Percentiles rank a stretch among this genome's conserved stretches.
Evolutionary conservation across 2,113 vertebrate species (phyloP).

Genomic region (Perognathus longimembris): DNA sequence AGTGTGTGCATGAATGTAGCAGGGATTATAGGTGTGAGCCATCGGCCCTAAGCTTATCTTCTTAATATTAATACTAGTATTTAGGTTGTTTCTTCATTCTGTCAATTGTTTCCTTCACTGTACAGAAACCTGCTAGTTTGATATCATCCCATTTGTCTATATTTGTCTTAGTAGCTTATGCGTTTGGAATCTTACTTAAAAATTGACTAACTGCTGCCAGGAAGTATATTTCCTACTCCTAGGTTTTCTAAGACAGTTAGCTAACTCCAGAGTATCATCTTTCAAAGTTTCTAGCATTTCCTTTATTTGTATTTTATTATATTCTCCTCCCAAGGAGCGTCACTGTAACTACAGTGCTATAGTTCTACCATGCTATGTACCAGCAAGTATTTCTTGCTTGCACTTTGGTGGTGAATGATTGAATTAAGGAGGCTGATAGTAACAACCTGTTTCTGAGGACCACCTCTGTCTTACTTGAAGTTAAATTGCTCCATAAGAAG

Average conservation of each 20-base stretch:
- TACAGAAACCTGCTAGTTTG: neutral
- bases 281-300: neutral
- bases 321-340: neutral
- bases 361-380: neutral
- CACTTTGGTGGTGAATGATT: neutral
- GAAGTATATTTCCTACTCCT: neutral
- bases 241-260: neutral
- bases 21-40: too few species aligned
- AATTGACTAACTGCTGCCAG: neutral
- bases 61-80: neutral
- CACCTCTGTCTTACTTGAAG: neutral
- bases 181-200: neutral
- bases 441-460: neutral
- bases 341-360: neutral
- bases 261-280: neutral
- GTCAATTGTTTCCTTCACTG: neutral
- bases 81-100: neutral
- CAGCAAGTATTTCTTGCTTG: neutral
- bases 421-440: neutral
- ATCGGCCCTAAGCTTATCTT: too few species aligned
- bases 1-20: too few species aligned
- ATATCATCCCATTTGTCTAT: neutral
- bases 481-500: neutral
- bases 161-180: neutral
- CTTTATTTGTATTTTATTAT: neutral